Percentiles rank a stretch among this genome's conserved stretches.
Conservation (phyloP, 2,888 invertebrate species). For the Cremastinae sp. region DNA sequence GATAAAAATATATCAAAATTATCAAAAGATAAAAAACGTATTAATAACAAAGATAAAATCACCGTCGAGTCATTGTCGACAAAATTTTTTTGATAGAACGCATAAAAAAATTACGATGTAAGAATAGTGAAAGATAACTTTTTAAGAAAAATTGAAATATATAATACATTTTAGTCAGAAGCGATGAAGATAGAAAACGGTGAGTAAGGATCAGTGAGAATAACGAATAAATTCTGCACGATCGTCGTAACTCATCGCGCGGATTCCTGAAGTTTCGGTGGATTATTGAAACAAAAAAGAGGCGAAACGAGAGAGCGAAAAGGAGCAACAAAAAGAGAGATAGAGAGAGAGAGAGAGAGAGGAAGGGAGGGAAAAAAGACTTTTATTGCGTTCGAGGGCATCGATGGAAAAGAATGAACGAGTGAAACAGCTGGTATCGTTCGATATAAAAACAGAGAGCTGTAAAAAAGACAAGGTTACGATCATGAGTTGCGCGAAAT, state of each 20-base stretch:
- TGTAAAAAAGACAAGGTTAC: background rate
- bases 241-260: slow-evolving; percentile 26
- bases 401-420: slow-evolving; percentile 4
- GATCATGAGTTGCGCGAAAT: too few species aligned
- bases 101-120: too few species aligned
- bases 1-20: too few species aligned
- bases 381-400: slow-evolving; percentile 41
- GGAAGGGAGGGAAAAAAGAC: background rate
- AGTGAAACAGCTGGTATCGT: slow-evolving; percentile 40
- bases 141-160: too few species aligned
- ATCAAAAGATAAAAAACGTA: too few species aligned
- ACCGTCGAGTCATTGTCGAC: too few species aligned
- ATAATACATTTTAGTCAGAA: background rate
- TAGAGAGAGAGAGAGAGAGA: too few species aligned
- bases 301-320: too few species aligned
- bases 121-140: too few species aligned
- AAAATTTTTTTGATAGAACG: too few species aligned
- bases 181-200: slow-evolving; percentile 25
- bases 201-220: slow-evolving; percentile 50
- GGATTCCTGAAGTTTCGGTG: background rate
- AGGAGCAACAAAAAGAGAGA: background rate
- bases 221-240: slow-evolving; percentile 51
- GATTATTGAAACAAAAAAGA: slow-evolving; percentile 31
- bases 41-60: too few species aligned
- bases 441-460: background rate